Evolutionary conservation across 2,113 vertebrate species (phyloP).

Genomic region (Brachypodius melanocephalos): DNA sequence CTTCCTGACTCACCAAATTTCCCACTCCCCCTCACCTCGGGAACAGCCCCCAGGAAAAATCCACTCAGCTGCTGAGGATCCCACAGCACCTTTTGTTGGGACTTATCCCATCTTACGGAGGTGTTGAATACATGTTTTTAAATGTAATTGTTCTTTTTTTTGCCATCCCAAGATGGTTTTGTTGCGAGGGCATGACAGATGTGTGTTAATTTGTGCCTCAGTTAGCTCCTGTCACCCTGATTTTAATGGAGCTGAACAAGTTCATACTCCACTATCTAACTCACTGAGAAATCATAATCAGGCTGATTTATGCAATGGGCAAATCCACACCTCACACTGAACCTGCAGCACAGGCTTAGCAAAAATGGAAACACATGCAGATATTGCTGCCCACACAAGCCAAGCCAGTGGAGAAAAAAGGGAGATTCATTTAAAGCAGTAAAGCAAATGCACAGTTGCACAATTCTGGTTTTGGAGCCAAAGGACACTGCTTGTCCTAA

Average conservation of each 20-base stretch:
- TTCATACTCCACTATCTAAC: neutral
- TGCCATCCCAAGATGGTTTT: neutral
- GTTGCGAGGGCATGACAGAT: neutral
- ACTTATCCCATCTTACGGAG: neutral
- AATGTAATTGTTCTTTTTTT: neutral
- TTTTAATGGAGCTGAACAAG: constrained; percentile 32
- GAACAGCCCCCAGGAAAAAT: constrained; percentile 7
- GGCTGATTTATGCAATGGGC: neutral
- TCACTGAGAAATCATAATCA: neutral
- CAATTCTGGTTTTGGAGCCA: neutral
- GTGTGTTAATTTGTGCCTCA: neutral
- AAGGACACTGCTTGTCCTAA: neutral
- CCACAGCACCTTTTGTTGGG: neutral
- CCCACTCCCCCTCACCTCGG: neutral
- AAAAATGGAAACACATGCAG: neutral
- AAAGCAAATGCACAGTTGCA: neutral
- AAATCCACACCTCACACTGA: neutral
- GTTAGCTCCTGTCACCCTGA: neutral
- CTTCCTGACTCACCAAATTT: neutral
- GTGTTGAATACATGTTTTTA: neutral
- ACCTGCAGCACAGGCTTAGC: neutral
- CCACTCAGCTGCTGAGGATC: neutral
- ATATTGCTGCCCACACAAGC: neutral
- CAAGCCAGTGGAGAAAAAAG: neutral
- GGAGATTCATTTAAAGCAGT: neutral